These are phyloP conservation scores for Conistra vaccinii DNA, from an alignment of 2,888 invertebrate species.

Conservation along the genomic window DNA sequence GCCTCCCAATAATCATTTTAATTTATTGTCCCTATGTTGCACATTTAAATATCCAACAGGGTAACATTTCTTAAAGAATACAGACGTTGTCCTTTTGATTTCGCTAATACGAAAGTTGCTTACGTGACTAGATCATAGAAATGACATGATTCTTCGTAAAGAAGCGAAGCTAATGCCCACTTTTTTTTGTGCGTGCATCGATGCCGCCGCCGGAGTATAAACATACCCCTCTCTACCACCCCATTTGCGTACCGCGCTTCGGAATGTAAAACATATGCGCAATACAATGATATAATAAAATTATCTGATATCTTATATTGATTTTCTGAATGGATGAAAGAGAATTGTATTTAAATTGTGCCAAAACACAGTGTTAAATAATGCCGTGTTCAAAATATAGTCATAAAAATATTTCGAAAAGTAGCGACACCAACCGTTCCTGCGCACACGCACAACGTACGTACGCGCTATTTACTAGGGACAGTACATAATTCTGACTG, in stretches of 20 bases:
- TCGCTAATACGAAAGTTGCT: conserved; percentile 12
- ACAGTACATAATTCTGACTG: not conserved
- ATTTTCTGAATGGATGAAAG: not conserved
- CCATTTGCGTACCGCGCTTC: not conserved
- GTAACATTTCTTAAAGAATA: conserved; percentile 6
- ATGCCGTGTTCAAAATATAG: not conserved
- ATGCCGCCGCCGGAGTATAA: not conserved
- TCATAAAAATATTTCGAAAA: not conserved
- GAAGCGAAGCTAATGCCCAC: not conserved
- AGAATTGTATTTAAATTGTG: not conserved
- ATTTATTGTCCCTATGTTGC: conserved; percentile 5
- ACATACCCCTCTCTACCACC: not conserved
- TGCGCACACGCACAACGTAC: not conserved
- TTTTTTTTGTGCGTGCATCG: not conserved
- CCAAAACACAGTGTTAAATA: too few species aligned
- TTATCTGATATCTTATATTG: too few species aligned
- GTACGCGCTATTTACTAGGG: too few species aligned
- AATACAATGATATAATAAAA: not conserved
- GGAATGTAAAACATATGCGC: not conserved
- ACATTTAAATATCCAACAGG: not conserved
- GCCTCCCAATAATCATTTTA: conserved; percentile 13
- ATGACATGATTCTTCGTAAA: not conserved
- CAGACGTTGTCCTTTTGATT: not conserved
- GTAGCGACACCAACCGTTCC: not conserved
- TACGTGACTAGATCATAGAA: not conserved